Evolutionary conservation across 2,113 vertebrate species (phyloP), one percentile per base, ranked within the genome.

Genomic region (Hucho hucho): DNA sequence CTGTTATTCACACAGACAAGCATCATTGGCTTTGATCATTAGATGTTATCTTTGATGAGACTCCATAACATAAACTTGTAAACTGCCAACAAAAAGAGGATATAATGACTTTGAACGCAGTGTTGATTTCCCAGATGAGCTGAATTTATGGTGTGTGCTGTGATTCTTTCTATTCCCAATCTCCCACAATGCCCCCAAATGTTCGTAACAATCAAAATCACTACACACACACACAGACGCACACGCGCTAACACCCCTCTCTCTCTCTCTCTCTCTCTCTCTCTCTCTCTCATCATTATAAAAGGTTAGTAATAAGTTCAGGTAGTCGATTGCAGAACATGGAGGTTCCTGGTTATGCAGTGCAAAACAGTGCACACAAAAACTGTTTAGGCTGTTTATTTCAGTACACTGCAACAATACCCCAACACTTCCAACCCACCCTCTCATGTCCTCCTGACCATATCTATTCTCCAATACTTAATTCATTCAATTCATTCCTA

Each of bases 21-120:
- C 73, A 68, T 78, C 78, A 79, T 26, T 73, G 75, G 82, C 70
- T 79, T 61, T 69, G 67, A 80, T 83, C 67, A 69, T 83, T 77
- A 79, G 72, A 77, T 73, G 76, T 64, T 67, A 75, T 69, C 77
- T 56, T 71, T 79, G 72, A 79, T 75, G 72, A 82, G 76, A 58
- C 67, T 53, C 70, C 25, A 28, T 70, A 83, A 79, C 68, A 68
- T 58, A 74, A 75, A 81, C 2, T n/a, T 20, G 22, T 64, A 65
- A 76, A 77, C 68, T 64, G 49, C 59, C 20, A 61, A 18, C 66
- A 70, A 69, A 63, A 70, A 46, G 46, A 14, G 59, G 47, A 66
- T 3, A 29, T 70, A 66, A 74, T 74, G 63, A 61, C 59, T 74
- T 18, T 22, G 70, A 56, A 63, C 9, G 9, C 22, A 25, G 22